These are phyloP conservation scores for Climacteris rufus DNA, from an alignment of 2,113 vertebrate species.

Conservation along the genomic window DNA sequence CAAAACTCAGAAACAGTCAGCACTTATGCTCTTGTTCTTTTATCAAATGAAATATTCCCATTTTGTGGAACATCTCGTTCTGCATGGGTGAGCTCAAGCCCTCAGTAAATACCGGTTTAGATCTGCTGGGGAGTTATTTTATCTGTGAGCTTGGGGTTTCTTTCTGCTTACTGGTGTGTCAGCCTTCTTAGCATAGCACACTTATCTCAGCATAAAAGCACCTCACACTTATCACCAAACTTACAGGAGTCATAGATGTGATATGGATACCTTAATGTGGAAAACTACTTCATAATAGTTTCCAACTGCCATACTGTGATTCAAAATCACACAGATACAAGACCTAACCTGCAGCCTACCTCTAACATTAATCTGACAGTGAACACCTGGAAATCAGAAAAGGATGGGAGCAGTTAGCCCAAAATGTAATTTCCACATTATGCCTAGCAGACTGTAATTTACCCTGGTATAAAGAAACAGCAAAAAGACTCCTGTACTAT, in stretches of 20 bases:
- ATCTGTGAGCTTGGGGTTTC: not conserved
- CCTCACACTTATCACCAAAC: not conserved
- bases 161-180: not conserved
- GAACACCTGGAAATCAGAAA: slow-evolving; percentile 7
- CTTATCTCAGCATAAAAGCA: not conserved
- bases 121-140: not conserved
- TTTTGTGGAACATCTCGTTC: not conserved
- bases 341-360: not conserved
- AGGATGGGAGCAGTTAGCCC: not conserved
- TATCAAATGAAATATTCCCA: not conserved
- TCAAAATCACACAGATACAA: not conserved
- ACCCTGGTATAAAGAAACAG: not conserved
- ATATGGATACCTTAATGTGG: not conserved
- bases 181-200: not conserved
- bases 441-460: not conserved
- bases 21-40: not conserved
- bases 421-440: not conserved
- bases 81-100: not conserved
- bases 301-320: not conserved
- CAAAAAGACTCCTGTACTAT: not conserved
- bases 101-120: not conserved
- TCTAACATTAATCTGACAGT: not conserved
- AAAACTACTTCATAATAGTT: not conserved
- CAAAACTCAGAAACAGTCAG: not conserved
- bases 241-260: not conserved